A percentile compares a stretch with the other conserved stretches of the same genome.
Evolutionary conservation across 2,888 invertebrate species (phyloP).

Genomic region (Proisotoma minuta): DNA sequence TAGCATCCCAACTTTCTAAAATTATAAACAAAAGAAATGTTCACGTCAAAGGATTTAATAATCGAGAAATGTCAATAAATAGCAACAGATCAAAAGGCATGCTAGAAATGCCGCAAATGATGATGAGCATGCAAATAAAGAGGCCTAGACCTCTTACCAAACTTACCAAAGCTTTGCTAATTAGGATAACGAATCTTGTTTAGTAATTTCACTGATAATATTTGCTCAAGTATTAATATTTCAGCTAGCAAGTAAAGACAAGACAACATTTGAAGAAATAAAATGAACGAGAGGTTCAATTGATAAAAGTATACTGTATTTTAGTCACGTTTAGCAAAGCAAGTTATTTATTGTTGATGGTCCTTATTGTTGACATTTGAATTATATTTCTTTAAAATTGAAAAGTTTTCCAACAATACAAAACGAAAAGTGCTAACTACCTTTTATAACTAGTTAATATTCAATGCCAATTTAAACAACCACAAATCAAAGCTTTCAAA

Average conservation of each 20-base stretch:
- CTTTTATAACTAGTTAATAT: not conserved
- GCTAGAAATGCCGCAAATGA: too few relatives aligned
- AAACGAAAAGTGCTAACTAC: not conserved
- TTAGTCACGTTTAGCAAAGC: not conserved
- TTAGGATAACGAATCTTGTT: not conserved
- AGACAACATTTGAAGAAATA: not conserved
- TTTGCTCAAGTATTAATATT: not conserved
- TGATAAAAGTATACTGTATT: not conserved
- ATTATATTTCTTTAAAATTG: not conserved
- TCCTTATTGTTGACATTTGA: not conserved
- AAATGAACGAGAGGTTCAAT: not conserved
- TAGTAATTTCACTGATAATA: not conserved
- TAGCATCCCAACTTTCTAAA: too few relatives aligned
- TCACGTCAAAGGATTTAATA: not conserved
- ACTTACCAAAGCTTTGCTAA: not conserved
- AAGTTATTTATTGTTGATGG: not conserved
- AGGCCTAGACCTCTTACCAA: not conserved
- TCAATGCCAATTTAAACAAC: not conserved
- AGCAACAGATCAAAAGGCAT: too few relatives aligned
- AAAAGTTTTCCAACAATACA: not conserved
- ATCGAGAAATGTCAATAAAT: not conserved
- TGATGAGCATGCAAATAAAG: too few relatives aligned
- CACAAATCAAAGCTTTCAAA: not conserved
- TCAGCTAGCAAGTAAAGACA: too few relatives aligned
- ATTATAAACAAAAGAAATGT: not conserved